Percentiles rank a stretch among this genome's conserved stretches.
phyloP scores from a whole-genome alignment of 2,888 invertebrate genomes.

The Lacanobia wlatinum region DNA sequence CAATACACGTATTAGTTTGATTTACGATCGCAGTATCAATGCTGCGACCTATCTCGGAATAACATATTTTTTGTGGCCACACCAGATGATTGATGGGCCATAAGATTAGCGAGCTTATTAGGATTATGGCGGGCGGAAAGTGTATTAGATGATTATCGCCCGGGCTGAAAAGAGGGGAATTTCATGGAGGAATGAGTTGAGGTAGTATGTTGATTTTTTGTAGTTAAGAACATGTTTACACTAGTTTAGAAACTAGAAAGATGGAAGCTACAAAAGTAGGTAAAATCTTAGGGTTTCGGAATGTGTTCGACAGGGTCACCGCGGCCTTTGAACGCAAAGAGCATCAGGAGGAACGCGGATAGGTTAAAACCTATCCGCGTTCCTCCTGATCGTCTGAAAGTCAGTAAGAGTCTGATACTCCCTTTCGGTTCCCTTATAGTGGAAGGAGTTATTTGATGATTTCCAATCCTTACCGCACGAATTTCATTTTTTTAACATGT shows the following conservation, averaged over 20 bases:
- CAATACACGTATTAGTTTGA: conserved; percentile 52
- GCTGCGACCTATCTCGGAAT: conserved; percentile 31
- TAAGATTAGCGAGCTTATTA: conserved; percentile 57
- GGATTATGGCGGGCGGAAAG: conserved; percentile 54
- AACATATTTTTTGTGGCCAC: conserved; percentile 53
- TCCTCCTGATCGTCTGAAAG: no score
- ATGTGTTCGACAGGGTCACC: no score
- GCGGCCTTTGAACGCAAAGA: no score
- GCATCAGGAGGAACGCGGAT: no score
- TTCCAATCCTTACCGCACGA: no score
- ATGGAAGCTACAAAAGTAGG: no score
- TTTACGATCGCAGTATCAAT: conserved; percentile 56
- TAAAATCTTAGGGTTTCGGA: no score
- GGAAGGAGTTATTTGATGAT: no score
- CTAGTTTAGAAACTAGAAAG: background rate
- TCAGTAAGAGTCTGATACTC: no score
- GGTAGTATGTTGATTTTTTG: background rate
- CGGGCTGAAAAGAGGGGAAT: background rate
- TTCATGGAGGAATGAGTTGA: background rate
- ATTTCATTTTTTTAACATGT: no score
- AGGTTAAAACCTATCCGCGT: no score
- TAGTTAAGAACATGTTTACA: background rate
- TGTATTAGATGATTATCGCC: conserved; percentile 57
- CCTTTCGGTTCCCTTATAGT: no score
- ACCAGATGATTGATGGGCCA: conserved; percentile 56